Evolutionary conservation across 2,888 invertebrate species (phyloP), one percentile per base, ranked within the genome.

Genomic region (Nebria brevicollis): DNA sequence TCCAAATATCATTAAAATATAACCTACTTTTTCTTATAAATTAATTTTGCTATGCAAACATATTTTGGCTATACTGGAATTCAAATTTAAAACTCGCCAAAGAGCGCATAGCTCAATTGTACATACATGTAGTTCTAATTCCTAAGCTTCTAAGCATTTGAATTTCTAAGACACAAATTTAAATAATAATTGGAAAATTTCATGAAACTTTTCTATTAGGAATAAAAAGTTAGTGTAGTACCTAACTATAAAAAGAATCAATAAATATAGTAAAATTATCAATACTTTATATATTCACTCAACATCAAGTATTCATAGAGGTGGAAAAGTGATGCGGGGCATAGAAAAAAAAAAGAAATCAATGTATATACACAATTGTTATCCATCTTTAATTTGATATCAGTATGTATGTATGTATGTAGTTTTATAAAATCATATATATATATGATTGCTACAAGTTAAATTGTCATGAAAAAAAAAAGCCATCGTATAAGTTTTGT

Each of bases 201-300:
- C 5, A 34, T 34, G 34, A 34, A 34, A 34, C 34, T 34, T 34
- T 34, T 34, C 34, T 34, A 34, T 34, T 34, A 34, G 34, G 5
- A 34, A 34, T 34, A 34, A 34, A 34, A 34, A 34, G 34, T 34
- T 34, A 5, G 34, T 34, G 5, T 34, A 34, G 34, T 34, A 20
- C 20, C 20, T 20, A 34, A 34, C 34, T 5, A 34, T 5, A 34
- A 54, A 54, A 54, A 7, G 54, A 54, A 54, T 54, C 54, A 54
- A 54, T 54, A 54, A 54, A 54, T 54, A 54, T 54, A 54, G 8
- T 54, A 54, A 54, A 54, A 8, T 54, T 54, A 54, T 54, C 54
- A 54, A 54, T 54, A 54, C 54, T 54, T 54, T 54, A 54, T 54
- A 54, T 54, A 54, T 54, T 54, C 54, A 54, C 54, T 54, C 54